Percentiles rank a stretch among this genome's conserved stretches.
phyloP scores from a whole-genome alignment of 2,888 invertebrate genomes.

The Cynaeus angustus region DNA sequence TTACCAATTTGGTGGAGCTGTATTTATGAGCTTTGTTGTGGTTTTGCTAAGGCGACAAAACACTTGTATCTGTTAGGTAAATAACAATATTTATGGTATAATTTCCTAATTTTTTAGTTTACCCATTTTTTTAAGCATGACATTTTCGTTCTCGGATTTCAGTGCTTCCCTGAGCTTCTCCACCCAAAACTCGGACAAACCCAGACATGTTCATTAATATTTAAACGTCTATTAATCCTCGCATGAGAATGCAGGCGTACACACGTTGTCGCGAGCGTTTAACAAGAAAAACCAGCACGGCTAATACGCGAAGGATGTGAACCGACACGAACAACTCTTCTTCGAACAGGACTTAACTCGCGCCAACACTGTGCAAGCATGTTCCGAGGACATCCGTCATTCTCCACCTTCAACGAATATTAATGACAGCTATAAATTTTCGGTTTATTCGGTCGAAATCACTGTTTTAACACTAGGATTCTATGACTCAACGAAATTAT shows the following conservation, averaged over 20 bases:
- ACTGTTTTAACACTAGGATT: neutral
- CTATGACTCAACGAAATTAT: neutral
- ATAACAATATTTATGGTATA: no score
- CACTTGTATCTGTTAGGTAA: no score
- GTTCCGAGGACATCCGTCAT: slow-evolving; percentile 47
- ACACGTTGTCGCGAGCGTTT: slow-evolving; percentile 26
- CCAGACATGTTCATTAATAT: slow-evolving; percentile 58
- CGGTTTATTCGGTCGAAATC: slow-evolving; percentile 1
- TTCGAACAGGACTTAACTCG: slow-evolving; percentile 53
- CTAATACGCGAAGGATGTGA: slow-evolving; percentile 53
- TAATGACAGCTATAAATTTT: slow-evolving; percentile 28
- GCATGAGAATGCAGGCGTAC: slow-evolving; percentile 56
- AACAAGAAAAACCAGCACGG: slow-evolving; percentile 43
- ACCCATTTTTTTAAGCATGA: no score
- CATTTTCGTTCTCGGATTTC: no score
- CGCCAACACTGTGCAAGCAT: slow-evolving; percentile 41
- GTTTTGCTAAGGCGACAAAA: no score
- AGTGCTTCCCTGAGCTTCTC: neutral
- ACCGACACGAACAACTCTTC: slow-evolving; percentile 52
- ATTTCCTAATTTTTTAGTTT: slow-evolving; percentile 4
- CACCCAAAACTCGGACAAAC: slow-evolving; percentile 11
- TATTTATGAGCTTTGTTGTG: no score
- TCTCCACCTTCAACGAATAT: slow-evolving; percentile 34
- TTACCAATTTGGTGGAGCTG: no score
- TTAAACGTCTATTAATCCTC: slow-evolving; percentile 56